Base-by-base conservation (phyloP, 2,797 vertebrate species). In the Chiroxiphia lanceolata region DNA sequence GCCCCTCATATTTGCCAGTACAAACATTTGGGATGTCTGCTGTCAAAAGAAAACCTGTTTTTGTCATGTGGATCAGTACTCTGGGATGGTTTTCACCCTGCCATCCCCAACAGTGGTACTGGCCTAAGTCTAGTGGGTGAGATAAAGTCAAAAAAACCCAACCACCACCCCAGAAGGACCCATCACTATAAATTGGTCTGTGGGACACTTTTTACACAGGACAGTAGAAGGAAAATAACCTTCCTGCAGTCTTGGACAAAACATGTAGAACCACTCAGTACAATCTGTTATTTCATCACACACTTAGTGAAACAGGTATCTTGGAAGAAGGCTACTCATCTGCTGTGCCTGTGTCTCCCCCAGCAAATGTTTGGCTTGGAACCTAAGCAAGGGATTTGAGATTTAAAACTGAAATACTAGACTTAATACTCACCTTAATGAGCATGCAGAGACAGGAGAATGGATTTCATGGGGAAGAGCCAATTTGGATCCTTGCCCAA, bases 361-460 rank as follows among this genome's bases (percentile, higher is more conserved):
- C n/a, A 65, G 67, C 81, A 89, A 94, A 87, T 13, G 21, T 75
- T 92, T 97, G 93, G 83, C 86, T 82, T 34, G 33, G 42, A 95
- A 92, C 7, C 15, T 45, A 44, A 65, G 34, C 25, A 16, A 89
- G 79, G 54, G 92, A 95, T 90, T 90, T 81, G 91, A 95, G 82
- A 94, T 84, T 87, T 91, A 82, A 90, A 79, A 76, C 38, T 79
- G 83, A 91, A 94, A 93, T 21, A 23, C 81, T 67, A 76, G 50
- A 57, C 27, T 78, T 92, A 45, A 67, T 70, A 60, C 77, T 95
- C 82, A 84, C 91, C 79, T 88, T 83, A 65, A 83, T 71, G 77
- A 83, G 56, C 38, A 31, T 6, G 15, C 61, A 67, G 54, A 59
- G 74, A 79, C 54, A 53, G 13, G 25, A 81, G 82, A 89, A 92